Evolutionary conservation across 1,140 invertebrate genomes (phyloP).

Genomic region (Zaprionus lachaisei): DNA sequence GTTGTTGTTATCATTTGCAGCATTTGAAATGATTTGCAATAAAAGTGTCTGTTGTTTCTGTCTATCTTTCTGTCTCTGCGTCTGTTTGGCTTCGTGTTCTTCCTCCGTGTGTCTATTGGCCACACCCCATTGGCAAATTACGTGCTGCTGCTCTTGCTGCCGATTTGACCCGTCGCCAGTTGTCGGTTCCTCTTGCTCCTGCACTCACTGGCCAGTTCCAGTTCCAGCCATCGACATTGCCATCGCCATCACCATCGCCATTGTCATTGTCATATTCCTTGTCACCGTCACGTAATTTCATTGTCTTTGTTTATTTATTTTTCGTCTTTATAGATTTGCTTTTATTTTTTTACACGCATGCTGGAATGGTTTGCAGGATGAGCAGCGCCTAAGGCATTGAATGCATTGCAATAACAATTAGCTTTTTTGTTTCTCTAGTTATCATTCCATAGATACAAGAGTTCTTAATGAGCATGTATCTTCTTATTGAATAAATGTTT

Average conservation of each 20-base stretch:
- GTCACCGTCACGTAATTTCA: slow-evolving; percentile 75
- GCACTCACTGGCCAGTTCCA: not conserved
- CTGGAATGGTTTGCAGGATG: slow-evolving; percentile 16
- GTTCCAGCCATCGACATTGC: slow-evolving; percentile 10
- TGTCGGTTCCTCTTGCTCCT: not conserved
- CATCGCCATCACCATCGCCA: slow-evolving; percentile 31
- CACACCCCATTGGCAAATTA: slow-evolving; percentile 77
- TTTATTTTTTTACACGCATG: slow-evolving; percentile 30
- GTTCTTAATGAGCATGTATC: no score
- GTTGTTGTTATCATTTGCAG: slow-evolving; percentile 77
- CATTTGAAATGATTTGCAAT: slow-evolving; percentile 82
- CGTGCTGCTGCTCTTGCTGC: slow-evolving; percentile 53
- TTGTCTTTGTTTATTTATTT: slow-evolving; percentile 72
- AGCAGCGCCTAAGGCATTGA: slow-evolving; percentile 1
- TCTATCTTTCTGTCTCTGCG: not conserved
- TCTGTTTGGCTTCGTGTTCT: not conserved
- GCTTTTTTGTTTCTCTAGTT: not conserved
- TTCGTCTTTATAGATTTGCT: slow-evolving; percentile 44
- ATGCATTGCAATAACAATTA: not conserved
- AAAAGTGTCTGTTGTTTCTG: slow-evolving; percentile 70
- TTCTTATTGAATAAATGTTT: no score
- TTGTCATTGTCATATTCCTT: slow-evolving; percentile 60
- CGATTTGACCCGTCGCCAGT: not conserved
- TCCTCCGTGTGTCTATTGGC: slow-evolving; percentile 56
- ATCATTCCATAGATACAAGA: not conserved